Conservation (phyloP, 2,113 vertebrate genomes). For the Gymnorhina tibicen region DNA sequence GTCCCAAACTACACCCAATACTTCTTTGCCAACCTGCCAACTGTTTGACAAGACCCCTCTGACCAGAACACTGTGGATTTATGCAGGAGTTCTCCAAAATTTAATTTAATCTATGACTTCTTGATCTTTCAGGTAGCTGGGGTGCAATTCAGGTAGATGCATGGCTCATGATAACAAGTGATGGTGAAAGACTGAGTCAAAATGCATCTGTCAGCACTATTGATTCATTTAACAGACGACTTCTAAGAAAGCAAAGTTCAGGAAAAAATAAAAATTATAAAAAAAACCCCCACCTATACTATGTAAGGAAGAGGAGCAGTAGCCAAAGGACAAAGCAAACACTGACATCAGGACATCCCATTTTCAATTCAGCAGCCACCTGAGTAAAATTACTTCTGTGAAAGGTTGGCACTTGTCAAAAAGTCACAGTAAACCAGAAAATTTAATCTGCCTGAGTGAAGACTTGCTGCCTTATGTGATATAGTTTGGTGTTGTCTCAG, state of each 20-base stretch:
- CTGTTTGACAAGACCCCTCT: background rate
- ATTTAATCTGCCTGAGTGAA: background rate
- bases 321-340: background rate
- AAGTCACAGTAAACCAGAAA: background rate
- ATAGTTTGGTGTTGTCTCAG: background rate
- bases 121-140: background rate
- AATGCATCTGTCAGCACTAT: background rate
- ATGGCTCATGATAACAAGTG: background rate
- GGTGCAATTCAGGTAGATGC: background rate
- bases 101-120: background rate
- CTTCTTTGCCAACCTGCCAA: background rate
- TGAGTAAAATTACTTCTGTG: background rate
- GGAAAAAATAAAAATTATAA: background rate
- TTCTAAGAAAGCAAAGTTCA: background rate
- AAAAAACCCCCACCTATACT: background rate
- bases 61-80: background rate
- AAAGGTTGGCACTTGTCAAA: background rate
- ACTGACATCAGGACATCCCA: background rate
- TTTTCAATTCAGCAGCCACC: background rate
- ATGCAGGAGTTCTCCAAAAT: background rate
- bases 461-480: background rate
- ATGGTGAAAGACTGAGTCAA: background rate
- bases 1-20: background rate
- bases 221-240: background rate
- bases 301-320: background rate